phyloP scores from a whole-genome alignment of 2,797 vertebrate species.

The Phalanger gymnotis region DNA sequence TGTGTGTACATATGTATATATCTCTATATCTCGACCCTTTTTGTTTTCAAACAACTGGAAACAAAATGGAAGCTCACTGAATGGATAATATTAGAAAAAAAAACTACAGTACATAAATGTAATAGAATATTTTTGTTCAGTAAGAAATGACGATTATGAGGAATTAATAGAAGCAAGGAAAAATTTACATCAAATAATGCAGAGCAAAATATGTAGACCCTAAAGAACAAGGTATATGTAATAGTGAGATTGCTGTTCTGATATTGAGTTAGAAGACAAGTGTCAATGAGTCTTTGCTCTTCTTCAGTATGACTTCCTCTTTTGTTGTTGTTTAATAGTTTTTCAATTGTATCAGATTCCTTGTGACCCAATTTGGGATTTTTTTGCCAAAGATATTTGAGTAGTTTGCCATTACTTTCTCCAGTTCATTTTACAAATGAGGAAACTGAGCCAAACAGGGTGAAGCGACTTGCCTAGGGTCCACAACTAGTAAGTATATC shows the following conservation, averaged over 20 bases:
- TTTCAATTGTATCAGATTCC: background rate
- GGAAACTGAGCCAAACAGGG: background rate
- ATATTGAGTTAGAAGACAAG: background rate
- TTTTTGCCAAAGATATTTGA: background rate
- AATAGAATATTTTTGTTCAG: background rate
- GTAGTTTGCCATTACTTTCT: background rate
- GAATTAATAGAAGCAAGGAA: background rate
- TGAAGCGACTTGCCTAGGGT: background rate
- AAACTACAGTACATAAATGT: background rate
- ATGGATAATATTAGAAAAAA: background rate
- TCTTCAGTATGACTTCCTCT: background rate
- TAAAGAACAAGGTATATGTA: background rate
- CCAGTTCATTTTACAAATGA: background rate
- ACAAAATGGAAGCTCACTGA: background rate
- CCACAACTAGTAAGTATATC: background rate
- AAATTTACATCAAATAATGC: background rate
- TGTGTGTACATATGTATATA: background rate
- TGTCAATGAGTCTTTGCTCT: background rate
- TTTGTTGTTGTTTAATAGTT: background rate
- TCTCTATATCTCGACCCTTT: background rate
- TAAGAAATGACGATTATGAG: background rate
- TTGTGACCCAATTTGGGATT: background rate
- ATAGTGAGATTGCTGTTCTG: background rate
- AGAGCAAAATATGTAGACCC: background rate
- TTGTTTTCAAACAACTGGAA: background rate